Evolutionary conservation across 2,113 vertebrate genomes (phyloP), one percentile per base, ranked within the genome.

Genomic region (Chrysemys picta): DNA sequence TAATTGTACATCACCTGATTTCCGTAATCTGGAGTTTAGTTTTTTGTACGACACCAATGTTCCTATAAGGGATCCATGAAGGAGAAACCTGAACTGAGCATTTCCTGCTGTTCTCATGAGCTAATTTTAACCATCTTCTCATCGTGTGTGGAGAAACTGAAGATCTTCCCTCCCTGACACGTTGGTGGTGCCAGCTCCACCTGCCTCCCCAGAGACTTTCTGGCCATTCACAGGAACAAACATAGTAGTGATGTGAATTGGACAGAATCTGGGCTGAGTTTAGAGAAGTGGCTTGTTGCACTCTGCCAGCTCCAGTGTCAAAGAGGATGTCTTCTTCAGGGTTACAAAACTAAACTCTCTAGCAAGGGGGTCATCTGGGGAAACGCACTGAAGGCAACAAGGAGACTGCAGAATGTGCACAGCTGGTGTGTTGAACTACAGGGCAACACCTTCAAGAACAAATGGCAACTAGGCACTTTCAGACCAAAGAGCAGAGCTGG

Each of bases 121-220:
- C 10, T 35, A n/a, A 69, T 69, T 69, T 69, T n/a, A 14, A 10
- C 5, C 0, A 0, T 25, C 50, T 83, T 12, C 69, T 3, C 2
- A 21, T 2, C 11, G 0, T 2, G 4, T 1, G n/a, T 35, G 2
- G 4, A 76, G 10, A 5, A 3, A 31, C 17, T 1, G 1, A 57
- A 21, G 45, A 12, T 69, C 45, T 80, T 38, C 53, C 16, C 8
- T 14, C 22, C 38, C 57, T 59, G 57, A 29, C 57, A 59, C 1
- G 27, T 13, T 29, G 27, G 65, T 9, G n/a, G 35, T 35, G 19
- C 35, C 35, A 2, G 29, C 4, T 1, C 29, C 29, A n/a, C 24
- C 65, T 1, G n/a, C n/a, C 19, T n/a, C 54, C 49, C 62, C 0
- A 3, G 38, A 3, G 75, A 2, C 16, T 24, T 2, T 1, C 2